Evolutionary conservation across 2,113 vertebrate species (phyloP).

Genomic region (Hipposideros armiger): DNA sequence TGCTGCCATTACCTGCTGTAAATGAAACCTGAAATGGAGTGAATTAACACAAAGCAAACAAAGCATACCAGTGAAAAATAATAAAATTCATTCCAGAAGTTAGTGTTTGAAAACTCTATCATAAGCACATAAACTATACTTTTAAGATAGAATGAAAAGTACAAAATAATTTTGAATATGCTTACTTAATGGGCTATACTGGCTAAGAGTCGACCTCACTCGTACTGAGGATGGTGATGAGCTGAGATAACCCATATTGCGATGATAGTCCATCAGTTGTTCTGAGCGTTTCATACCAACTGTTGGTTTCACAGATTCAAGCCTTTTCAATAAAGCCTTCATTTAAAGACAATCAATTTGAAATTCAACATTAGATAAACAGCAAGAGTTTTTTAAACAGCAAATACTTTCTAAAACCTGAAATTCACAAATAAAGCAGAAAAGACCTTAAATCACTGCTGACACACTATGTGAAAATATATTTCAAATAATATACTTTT

Average conservation of each 20-base stretch:
- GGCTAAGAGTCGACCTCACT: conserved; percentile 85
- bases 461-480: neutral
- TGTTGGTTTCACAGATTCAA: conserved; percentile 95
- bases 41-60: neutral
- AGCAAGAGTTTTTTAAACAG: neutral
- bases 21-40: neutral
- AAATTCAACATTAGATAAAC: conserved; percentile 53
- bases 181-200: conserved; percentile 87
- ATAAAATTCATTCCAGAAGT: neutral
- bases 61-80: neutral
- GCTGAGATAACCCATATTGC: conserved; percentile 88
- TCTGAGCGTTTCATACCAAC: conserved; percentile 92
- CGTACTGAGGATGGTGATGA: conserved; percentile 80
- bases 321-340: conserved; percentile 94
- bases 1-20: neutral
- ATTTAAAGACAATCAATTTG: conserved; percentile 63
- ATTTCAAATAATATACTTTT: conserved; percentile 37
- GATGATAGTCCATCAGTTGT: conserved; percentile 94
- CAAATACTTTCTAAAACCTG: conserved; percentile 13
- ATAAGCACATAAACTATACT: neutral
- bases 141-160: neutral
- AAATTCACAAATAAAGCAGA: conserved; percentile 45
- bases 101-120: neutral
- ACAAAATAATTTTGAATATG: neutral
- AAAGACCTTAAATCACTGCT: conserved; percentile 25